These are phyloP conservation scores for Rhodophaea formosa DNA, from an alignment of 2,888 invertebrate species.

Conservation along the genomic window DNA sequence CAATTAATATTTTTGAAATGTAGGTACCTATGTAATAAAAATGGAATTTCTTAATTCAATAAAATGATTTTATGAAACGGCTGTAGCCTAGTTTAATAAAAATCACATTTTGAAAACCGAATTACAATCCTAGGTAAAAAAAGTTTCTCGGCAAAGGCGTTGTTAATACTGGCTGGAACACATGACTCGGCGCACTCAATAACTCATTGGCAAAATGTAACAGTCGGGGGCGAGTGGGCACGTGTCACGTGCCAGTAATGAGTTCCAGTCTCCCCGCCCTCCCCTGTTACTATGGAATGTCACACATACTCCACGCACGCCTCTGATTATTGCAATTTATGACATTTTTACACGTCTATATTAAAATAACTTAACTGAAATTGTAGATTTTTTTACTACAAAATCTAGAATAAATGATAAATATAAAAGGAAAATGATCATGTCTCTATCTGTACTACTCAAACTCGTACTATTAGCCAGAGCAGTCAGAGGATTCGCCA, in stretches of 20 bases:
- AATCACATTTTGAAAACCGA: background rate
- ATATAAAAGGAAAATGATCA: no score
- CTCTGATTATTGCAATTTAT: conserved; percentile 73
- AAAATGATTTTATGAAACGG: no score
- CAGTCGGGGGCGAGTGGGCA: conserved; percentile 53
- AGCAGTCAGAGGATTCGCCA: no score
- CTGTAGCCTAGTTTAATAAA: no score
- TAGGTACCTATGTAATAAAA: no score
- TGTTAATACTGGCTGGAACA: conserved; percentile 53
- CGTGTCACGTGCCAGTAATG: conserved; percentile 80
- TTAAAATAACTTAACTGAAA: background rate
- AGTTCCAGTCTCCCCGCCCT: conserved; percentile 63
- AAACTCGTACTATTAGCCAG: no score
- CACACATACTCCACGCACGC: conserved; percentile 65
- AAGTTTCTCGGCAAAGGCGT: conserved; percentile 4
- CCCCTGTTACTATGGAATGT: conserved; percentile 67
- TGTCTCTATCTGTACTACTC: no score
- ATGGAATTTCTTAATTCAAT: no score
- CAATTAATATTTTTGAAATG: no score
- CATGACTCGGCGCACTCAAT: conserved; percentile 74
- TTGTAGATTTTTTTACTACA: background rate
- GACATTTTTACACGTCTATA: conserved; percentile 44
- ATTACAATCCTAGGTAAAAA: background rate
- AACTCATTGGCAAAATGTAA: conserved; percentile 77
- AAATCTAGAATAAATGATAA: no score